phyloP scores from a whole-genome alignment of 2,797 vertebrate genomes.

The Cercopithecus hamlyni region DNA sequence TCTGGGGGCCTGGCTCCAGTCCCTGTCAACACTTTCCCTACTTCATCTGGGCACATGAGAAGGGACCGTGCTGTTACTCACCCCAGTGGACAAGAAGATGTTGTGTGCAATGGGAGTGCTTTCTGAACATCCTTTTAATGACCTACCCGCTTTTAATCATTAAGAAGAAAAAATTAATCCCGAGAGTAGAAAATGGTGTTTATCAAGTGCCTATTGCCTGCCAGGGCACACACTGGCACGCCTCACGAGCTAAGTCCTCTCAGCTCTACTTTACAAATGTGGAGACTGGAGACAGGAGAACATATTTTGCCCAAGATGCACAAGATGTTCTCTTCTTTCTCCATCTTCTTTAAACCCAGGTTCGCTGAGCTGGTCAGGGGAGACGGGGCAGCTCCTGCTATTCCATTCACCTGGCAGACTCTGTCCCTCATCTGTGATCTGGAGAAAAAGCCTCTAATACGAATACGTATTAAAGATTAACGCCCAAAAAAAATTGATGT shows the following conservation, averaged over 20 bases:
- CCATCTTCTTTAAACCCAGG: no score
- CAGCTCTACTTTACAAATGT: no score
- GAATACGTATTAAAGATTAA: no score
- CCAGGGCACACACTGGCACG: rapidly evolving
- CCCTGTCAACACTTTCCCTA: not conserved
- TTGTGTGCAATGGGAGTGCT: not conserved
- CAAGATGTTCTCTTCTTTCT: no score
- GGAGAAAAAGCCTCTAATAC: no score
- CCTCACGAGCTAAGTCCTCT: not conserved
- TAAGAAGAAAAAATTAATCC: not conserved
- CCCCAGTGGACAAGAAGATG: not conserved
- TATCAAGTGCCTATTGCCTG: no score
- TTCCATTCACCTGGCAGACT: no score
- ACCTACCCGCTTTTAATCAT: not conserved
- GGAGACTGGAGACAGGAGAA: not conserved
- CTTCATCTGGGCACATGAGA: not conserved
- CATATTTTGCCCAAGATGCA: not conserved
- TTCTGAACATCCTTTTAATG: not conserved
- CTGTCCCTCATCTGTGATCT: no score
- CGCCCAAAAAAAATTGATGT: rapidly evolving
- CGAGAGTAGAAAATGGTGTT: not conserved
- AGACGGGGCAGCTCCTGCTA: no score
- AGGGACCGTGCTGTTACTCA: no score
- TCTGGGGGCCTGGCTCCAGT: rapidly evolving
- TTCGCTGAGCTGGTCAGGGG: no score